A percentile compares a stretch with the other conserved stretches of the same genome.
phyloP scores from a whole-genome alignment of 2,113 vertebrate species.

The Elanoides forficatus region DNA sequence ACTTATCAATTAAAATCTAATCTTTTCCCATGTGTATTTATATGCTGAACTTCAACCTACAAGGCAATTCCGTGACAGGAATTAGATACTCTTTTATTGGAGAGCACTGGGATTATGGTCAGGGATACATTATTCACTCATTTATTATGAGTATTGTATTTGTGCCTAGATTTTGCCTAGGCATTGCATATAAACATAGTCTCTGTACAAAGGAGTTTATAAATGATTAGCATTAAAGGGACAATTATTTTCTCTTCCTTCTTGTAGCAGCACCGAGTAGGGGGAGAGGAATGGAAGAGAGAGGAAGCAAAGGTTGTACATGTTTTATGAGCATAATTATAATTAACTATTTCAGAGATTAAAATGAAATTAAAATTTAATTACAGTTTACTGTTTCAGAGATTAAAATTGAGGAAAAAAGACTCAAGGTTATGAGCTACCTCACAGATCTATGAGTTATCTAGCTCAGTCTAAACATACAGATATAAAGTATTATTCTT shows the following conservation, averaged over 20 bases:
- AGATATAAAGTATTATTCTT: neutral
- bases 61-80: conserved; percentile 22
- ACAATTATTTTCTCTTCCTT: conserved; percentile 36
- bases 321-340: conserved; percentile 47
- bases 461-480: neutral
- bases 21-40: conserved; percentile 30
- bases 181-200: neutral
- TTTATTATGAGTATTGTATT: neutral
- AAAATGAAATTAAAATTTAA: conserved; percentile 28
- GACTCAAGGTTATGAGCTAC: neutral
- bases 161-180: neutral
- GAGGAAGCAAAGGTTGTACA: neutral
- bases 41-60: conserved; percentile 29
- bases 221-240: conserved; percentile 1
- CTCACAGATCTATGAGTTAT: neutral
- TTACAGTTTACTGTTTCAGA: conserved; percentile 35
- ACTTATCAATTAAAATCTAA: conserved; percentile 58
- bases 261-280: neutral
- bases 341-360: conserved; percentile 30
- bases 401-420: conserved; percentile 15
- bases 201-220: neutral
- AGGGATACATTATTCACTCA: neutral
- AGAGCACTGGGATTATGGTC: neutral
- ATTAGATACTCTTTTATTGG: conserved; percentile 20
- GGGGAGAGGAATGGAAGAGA: neutral